A percentile compares a stretch with the other conserved stretches of the same genome.
These are phyloP conservation scores for Vireo griseus DNA, from an alignment of 2,797 vertebrate genomes.

Conservation along the genomic window DNA sequence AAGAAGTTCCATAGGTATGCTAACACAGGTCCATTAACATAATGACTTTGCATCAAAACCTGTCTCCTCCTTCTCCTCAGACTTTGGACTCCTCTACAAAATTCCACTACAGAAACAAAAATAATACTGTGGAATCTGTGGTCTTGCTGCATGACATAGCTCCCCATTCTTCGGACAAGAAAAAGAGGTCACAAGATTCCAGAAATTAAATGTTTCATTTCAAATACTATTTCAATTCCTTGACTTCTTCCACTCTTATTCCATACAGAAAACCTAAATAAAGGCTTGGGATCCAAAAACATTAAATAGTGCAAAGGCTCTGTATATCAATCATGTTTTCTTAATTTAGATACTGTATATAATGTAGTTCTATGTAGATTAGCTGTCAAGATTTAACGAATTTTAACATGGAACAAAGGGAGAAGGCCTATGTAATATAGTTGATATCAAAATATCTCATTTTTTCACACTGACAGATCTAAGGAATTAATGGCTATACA, in stretches of 20 bases:
- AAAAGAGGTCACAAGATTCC: background rate
- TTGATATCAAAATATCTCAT: background rate
- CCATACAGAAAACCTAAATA: background rate
- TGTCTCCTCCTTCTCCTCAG: background rate
- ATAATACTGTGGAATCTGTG: background rate
- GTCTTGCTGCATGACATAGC: background rate
- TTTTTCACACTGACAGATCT: background rate
- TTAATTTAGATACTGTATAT: background rate
- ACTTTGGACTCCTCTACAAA: background rate
- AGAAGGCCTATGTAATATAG: background rate
- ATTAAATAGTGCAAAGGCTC: background rate
- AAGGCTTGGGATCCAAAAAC: background rate
- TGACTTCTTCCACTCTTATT: background rate
- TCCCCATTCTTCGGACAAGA: background rate
- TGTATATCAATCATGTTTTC: background rate
- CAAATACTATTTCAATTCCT: background rate
- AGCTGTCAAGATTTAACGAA: background rate
- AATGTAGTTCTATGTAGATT: background rate
- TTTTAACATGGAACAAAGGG: background rate
- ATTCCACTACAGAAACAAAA: background rate
- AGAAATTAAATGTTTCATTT: background rate
- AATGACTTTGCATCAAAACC: background rate
- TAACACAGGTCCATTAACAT: background rate
- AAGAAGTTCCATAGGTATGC: background rate
- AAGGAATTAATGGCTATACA: background rate